Evolutionary conservation across 2,888 invertebrate species (phyloP).

Genomic region (Crocallis elinguaria): DNA sequence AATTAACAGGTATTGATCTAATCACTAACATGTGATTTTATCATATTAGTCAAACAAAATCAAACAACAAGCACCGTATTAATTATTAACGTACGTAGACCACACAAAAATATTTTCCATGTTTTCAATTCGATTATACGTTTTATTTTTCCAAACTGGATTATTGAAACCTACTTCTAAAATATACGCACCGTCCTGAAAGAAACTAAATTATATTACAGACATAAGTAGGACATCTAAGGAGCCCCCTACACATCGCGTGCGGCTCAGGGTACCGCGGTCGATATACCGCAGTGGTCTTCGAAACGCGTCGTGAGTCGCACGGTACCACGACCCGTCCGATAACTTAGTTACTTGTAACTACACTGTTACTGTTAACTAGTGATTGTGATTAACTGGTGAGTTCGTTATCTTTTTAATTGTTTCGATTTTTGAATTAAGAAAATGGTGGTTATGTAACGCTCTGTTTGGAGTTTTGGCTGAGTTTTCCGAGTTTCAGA

Average conservation of each 20-base stretch:
- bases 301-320: constrained; percentile 50
- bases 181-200: background rate
- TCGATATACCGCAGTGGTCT: constrained; percentile 81
- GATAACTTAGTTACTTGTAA: background rate
- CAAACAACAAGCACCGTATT: too few species aligned
- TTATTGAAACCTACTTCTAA: too few species aligned
- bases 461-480: too few species aligned
- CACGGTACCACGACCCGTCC: constrained; percentile 46
- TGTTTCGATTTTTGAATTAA: too few species aligned
- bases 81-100: too few species aligned
- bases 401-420: background rate
- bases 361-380: background rate
- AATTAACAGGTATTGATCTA: too few species aligned
- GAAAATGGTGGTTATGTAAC: background rate
- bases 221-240: constrained; percentile 55
- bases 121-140: too few species aligned
- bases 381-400: constrained; percentile 4
- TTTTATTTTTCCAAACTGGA: too few species aligned
- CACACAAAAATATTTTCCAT: too few species aligned
- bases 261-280: constrained; percentile 64
- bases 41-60: too few species aligned
- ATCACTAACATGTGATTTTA: too few species aligned
- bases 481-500: too few species aligned
- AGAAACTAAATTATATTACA: constrained; percentile 36
- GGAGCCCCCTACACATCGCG: constrained; percentile 66